A percentile compares a stretch with the other conserved stretches of the same genome.
These are phyloP conservation scores for Escarpia spicata DNA, from an alignment of 2,888 invertebrate species.

Conservation along the genomic window DNA sequence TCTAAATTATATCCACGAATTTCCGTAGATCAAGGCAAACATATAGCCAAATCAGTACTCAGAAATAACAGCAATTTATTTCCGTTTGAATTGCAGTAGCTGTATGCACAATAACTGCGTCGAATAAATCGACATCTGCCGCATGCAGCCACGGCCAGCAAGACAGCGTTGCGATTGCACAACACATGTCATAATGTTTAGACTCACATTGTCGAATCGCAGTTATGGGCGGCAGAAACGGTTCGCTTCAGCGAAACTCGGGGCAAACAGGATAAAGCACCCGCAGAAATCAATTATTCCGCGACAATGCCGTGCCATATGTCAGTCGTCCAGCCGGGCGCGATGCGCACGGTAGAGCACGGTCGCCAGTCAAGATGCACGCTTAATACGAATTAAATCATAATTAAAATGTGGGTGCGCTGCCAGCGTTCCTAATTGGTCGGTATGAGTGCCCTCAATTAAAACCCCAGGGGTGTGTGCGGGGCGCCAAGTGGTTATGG, in stretches of 20 bases:
- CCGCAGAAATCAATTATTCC: neutral
- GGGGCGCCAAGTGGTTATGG: neutral
- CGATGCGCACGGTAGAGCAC: neutral
- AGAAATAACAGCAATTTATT: neutral
- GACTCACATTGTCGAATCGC: neutral
- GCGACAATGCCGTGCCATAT: neutral
- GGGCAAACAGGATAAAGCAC: slow-evolving; percentile 16
- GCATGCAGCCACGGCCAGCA: neutral
- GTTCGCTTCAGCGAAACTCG: neutral
- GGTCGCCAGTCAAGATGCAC: neutral
- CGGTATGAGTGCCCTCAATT: slow-evolving; percentile 16
- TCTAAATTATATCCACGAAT: neutral
- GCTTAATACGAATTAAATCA: slow-evolving; percentile 13
- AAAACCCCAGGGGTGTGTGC: neutral
- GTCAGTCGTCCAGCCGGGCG: neutral
- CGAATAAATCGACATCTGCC: slow-evolving; percentile 2
- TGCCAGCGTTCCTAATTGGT: neutral
- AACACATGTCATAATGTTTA: slow-evolving; percentile 6
- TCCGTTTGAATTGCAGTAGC: neutral
- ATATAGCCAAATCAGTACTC: neutral
- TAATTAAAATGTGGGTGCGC: slow-evolving; percentile 12
- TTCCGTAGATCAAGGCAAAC: neutral
- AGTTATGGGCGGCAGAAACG: neutral
- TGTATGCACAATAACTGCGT: neutral
- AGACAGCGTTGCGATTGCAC: neutral